Percentiles rank a stretch among this genome's conserved stretches.
Evolutionary conservation across 2,113 vertebrate species (phyloP).

Genomic region (Capreolus pygargus): DNA sequence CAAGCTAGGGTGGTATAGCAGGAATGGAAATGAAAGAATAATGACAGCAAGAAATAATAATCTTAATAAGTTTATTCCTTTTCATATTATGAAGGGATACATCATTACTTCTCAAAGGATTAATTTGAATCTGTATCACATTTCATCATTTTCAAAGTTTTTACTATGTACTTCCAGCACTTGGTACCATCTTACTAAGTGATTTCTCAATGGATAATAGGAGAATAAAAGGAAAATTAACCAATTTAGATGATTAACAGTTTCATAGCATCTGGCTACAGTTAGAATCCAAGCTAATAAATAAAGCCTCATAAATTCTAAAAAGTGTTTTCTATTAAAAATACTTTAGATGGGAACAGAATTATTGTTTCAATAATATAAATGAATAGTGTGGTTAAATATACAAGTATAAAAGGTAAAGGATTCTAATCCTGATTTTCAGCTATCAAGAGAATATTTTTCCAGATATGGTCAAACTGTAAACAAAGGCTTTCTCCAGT

Average conservation of each 20-base stretch:
- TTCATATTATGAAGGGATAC: background rate
- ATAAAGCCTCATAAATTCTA: slow-evolving; percentile 44
- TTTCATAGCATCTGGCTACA: slow-evolving; percentile 35
- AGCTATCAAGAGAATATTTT: slow-evolving; percentile 6
- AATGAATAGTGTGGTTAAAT: slow-evolving; percentile 29
- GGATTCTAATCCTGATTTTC: slow-evolving; percentile 9
- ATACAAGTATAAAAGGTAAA: slow-evolving; percentile 24
- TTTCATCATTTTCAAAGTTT: slow-evolving; percentile 20
- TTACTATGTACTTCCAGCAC: background rate
- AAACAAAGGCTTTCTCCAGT: background rate
- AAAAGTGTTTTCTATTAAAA: slow-evolving; percentile 45
- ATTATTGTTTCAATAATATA: slow-evolving; percentile 38
- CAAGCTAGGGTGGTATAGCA: background rate
- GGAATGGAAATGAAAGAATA: background rate
- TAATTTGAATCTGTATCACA: slow-evolving; percentile 2
- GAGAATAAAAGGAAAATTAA: slow-evolving; percentile 48
- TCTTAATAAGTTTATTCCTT: slow-evolving; percentile 26
- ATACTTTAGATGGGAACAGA: slow-evolving; percentile 41
- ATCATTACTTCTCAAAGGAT: slow-evolving; percentile 16
- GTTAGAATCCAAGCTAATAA: slow-evolving; percentile 57
- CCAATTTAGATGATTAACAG: slow-evolving; percentile 54
- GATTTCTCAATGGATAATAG: slow-evolving; percentile 7
- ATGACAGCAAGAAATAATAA: slow-evolving; percentile 7
- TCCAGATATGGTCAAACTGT: slow-evolving; percentile 5
- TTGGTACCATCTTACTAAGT: slow-evolving; percentile 3